Evolutionary conservation across 2,888 invertebrate genomes (phyloP).

Genomic region (Baccha elongata): DNA sequence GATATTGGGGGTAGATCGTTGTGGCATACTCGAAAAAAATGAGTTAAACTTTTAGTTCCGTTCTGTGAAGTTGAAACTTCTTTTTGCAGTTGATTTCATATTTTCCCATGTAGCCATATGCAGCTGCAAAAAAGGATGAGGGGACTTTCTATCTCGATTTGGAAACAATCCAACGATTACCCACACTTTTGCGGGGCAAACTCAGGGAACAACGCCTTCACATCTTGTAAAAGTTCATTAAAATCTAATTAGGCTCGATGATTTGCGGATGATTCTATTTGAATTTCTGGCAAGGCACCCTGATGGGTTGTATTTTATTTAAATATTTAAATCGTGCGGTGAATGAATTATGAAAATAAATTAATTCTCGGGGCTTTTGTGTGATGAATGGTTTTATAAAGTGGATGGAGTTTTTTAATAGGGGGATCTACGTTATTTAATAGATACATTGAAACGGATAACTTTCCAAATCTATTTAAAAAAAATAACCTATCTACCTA

Average conservation of each 20-base stretch:
- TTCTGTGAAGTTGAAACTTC: conserved; percentile 64
- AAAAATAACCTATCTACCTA: no score
- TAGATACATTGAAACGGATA: no score
- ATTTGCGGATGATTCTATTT: conserved; percentile 20
- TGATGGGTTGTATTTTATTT: conserved; percentile 23
- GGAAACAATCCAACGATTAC: conserved; percentile 64
- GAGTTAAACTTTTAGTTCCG: conserved; percentile 64
- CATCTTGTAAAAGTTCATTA: conserved; percentile 59
- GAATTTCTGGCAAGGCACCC: conserved; percentile 32
- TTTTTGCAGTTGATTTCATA: conserved; percentile 32
- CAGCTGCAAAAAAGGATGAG: conserved; percentile 4
- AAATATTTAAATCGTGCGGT: conserved; percentile 5
- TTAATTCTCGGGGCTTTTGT: not conserved
- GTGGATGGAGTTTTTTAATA: no score
- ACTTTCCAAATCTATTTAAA: no score
- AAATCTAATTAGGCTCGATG: conserved; percentile 66
- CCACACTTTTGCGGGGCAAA: conserved; percentile 43
- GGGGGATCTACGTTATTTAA: no score
- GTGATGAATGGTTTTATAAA: not conserved
- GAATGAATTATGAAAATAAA: conserved; percentile 8
- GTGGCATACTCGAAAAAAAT: not conserved
- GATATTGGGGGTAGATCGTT: not conserved
- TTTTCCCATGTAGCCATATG: not conserved
- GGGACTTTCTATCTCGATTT: conserved; percentile 32
- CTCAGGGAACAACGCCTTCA: not conserved